These are phyloP conservation scores for Albula glossodonta DNA, from an alignment of 2,113 vertebrate genomes.

Conservation along the genomic window DNA sequence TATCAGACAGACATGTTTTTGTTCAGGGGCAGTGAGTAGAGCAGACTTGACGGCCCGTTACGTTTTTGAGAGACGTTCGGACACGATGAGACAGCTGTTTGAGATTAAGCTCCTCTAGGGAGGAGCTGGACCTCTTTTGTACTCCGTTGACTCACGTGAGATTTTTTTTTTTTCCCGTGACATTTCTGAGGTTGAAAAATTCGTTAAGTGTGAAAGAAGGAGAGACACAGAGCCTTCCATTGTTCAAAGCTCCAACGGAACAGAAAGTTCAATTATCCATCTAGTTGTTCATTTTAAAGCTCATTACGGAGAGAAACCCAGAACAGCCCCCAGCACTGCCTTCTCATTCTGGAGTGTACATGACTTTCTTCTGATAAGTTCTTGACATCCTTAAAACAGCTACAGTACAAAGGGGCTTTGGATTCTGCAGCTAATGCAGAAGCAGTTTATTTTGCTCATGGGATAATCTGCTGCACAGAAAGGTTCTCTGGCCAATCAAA, in stretches of 20 bases:
- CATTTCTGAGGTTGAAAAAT: neutral
- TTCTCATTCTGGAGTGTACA: slow-evolving; percentile 24
- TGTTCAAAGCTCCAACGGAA: slow-evolving; percentile 25
- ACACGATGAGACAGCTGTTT: neutral
- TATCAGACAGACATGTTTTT: neutral
- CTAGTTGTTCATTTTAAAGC: slow-evolving; percentile 31
- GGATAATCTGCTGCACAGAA: too few species aligned
- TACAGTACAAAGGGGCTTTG: slow-evolving; percentile 11
- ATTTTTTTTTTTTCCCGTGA: neutral
- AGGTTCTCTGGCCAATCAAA: too few species aligned
- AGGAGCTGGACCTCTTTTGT: neutral
- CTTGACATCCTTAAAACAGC: slow-evolving; percentile 27
- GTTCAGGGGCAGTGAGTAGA: neutral
- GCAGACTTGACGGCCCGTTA: neutral
- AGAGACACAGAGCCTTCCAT: neutral
- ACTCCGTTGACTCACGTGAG: neutral
- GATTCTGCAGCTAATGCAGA: neutral
- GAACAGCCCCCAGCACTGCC: slow-evolving; percentile 7
- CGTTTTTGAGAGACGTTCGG: neutral
- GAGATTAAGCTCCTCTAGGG: neutral
- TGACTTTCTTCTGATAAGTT: slow-evolving; percentile 20
- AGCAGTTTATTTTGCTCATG: neutral
- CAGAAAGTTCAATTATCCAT: slow-evolving; percentile 32
- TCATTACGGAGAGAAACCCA: slow-evolving; percentile 31
- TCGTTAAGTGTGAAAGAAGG: neutral